Conservation (phyloP, 2,797 vertebrate genomes). For the Enteromius thamalakanensis region DNA sequence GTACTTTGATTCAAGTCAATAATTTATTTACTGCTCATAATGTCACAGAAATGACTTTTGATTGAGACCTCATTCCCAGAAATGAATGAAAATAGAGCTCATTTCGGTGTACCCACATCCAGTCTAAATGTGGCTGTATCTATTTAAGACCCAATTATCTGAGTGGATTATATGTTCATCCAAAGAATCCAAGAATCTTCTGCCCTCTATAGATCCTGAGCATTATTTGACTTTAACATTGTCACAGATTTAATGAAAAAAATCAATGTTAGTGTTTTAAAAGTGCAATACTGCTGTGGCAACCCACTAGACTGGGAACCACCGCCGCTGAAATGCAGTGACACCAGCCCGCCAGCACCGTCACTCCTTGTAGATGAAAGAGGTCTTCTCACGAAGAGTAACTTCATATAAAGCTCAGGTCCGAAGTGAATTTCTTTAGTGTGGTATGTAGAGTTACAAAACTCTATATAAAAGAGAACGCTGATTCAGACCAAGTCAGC, state of each 20-base stretch:
- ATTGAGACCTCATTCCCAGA: constrained; percentile 38
- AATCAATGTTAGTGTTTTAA: background rate
- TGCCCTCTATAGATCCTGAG: constrained; percentile 8
- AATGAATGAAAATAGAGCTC: constrained; percentile 40
- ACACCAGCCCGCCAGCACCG: too few species aligned
- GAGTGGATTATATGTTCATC: constrained; percentile 35
- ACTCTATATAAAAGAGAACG: too few species aligned
- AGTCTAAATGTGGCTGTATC: constrained; percentile 26
- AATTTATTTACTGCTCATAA: background rate
- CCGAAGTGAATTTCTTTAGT: too few species aligned
- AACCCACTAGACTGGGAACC: too few species aligned
- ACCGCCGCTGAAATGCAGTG: too few species aligned
- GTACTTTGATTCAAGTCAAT: background rate
- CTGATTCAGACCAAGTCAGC: too few species aligned
- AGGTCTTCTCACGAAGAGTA: too few species aligned
- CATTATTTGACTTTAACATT: constrained; percentile 29
- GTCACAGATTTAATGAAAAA: constrained; percentile 30
- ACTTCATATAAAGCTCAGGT: too few species aligned
- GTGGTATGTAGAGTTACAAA: too few species aligned
- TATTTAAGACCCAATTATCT: background rate
- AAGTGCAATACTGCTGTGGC: too few species aligned
- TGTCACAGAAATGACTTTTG: background rate
- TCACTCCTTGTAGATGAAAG: too few species aligned
- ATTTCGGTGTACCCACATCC: constrained; percentile 16
- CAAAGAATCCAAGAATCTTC: constrained; percentile 17